phyloP scores from a whole-genome alignment of 2,113 vertebrate genomes.

The Zapornia atra region DNA sequence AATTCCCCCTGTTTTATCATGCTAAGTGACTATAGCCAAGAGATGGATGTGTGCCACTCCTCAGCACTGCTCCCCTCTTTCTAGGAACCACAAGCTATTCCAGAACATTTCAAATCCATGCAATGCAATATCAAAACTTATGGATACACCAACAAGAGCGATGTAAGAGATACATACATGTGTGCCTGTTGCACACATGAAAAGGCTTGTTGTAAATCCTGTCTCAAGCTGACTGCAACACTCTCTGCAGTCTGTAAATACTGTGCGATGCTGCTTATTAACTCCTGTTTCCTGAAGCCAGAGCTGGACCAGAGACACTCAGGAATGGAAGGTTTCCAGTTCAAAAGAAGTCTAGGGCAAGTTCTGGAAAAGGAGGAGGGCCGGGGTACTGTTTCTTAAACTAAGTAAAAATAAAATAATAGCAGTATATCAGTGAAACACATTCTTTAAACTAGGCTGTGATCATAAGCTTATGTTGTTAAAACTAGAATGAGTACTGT shows the following conservation, averaged over 20 bases:
- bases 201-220: neutral
- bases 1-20: neutral
- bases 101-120: neutral
- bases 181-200: neutral
- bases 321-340: neutral
- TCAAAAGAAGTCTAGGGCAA: neutral
- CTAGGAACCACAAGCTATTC: neutral
- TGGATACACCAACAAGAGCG: neutral
- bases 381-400: neutral
- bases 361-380: neutral
- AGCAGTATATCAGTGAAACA: neutral
- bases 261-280: neutral
- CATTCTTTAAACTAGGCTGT: neutral
- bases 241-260: neutral
- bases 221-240: neutral
- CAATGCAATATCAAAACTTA: neutral
- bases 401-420: neutral
- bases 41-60: fast-evolving
- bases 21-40: neutral
- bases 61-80: neutral
- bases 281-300: neutral
- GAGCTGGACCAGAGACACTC: neutral
- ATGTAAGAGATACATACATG: fast-evolving
- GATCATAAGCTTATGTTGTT: neutral
- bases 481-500: neutral